phyloP scores from a whole-genome alignment of 1,140 invertebrate genomes.

The Orussus abietinus region DNA sequence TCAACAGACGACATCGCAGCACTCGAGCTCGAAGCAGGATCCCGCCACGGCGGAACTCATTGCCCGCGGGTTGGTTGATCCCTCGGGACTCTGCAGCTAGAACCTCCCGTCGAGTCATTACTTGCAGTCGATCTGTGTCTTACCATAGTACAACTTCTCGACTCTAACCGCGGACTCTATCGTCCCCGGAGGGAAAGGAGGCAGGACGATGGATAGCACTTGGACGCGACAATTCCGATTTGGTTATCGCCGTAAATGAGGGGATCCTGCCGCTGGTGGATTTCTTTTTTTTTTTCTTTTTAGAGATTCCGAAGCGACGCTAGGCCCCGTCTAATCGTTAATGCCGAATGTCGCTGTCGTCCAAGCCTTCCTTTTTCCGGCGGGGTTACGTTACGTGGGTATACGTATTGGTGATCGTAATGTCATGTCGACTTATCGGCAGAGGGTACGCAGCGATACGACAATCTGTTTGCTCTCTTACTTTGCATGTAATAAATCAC shows the following conservation, averaged over 20 bases:
- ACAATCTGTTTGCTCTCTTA: no score
- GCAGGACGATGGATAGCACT: no score
- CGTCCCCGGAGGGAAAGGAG: no score
- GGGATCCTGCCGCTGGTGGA: background rate
- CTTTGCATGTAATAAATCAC: no score
- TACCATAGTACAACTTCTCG: conserved; percentile 42
- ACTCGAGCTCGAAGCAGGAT: conserved; percentile 45
- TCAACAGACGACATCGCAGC: conserved; percentile 32
- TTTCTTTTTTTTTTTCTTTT: conserved; percentile 7
- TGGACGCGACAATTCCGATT: no score
- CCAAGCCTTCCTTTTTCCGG: no score
- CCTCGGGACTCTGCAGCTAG: conserved; percentile 62
- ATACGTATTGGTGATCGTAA: conserved; percentile 6
- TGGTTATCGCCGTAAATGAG: no score
- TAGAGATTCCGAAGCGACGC: no score
- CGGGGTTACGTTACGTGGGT: no score
- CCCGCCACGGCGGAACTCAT: conserved; percentile 61
- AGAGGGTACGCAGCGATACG: conserved; percentile 21
- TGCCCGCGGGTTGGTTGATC: conserved; percentile 60
- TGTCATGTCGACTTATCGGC: conserved; percentile 20
- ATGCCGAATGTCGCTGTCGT: no score
- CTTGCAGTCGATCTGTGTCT: conserved; percentile 41
- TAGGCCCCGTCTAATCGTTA: no score
- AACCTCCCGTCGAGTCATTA: conserved; percentile 29
- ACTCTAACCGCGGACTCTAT: no score